phyloP scores from a whole-genome alignment of 2,113 vertebrate species.

The Stegastes partitus region DNA sequence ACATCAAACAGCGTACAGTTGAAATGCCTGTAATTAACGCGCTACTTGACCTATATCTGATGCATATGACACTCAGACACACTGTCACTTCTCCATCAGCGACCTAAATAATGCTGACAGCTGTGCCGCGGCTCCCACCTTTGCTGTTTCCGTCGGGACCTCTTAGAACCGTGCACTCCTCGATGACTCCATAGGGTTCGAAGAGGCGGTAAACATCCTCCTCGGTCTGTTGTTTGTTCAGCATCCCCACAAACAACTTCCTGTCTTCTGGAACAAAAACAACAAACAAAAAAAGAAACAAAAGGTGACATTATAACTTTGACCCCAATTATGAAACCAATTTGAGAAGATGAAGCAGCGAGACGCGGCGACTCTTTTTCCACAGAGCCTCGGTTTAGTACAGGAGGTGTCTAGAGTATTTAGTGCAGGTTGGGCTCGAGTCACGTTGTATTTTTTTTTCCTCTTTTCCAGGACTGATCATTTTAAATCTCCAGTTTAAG shows the following conservation, averaged over 20 bases:
- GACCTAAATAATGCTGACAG: constrained; percentile 74
- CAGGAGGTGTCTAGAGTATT: constrained; percentile 62
- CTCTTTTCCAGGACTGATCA: constrained; percentile 72
- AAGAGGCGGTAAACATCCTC: constrained; percentile 98
- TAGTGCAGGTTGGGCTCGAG: constrained; percentile 45
- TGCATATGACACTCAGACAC: constrained; percentile 29
- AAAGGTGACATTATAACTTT: constrained; percentile 68
- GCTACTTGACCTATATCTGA: constrained; percentile 62
- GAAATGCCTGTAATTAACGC: constrained; percentile 36
- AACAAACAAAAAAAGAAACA: constrained; percentile 41
- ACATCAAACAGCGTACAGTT: constrained; percentile 12
- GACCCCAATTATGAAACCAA: constrained; percentile 51
- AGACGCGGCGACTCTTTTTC: constrained; percentile 20
- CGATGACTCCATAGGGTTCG: constrained; percentile 97
- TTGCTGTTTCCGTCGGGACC: constrained; percentile 99
- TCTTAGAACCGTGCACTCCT: constrained; percentile 97
- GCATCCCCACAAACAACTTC: constrained; percentile 99
- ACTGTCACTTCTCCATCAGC: constrained; percentile 41
- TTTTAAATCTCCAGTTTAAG: constrained; percentile 80
- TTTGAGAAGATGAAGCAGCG: constrained; percentile 13
- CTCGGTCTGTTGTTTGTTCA: constrained; percentile 99
- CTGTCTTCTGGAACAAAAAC: constrained; percentile 89
- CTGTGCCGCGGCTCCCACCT: constrained; percentile 85
- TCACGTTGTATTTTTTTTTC: constrained; percentile 67
- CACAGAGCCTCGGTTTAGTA: constrained; percentile 10